These are phyloP conservation scores for Tipula helvola DNA, from an alignment of 2,888 invertebrate species.

Conservation along the genomic window DNA sequence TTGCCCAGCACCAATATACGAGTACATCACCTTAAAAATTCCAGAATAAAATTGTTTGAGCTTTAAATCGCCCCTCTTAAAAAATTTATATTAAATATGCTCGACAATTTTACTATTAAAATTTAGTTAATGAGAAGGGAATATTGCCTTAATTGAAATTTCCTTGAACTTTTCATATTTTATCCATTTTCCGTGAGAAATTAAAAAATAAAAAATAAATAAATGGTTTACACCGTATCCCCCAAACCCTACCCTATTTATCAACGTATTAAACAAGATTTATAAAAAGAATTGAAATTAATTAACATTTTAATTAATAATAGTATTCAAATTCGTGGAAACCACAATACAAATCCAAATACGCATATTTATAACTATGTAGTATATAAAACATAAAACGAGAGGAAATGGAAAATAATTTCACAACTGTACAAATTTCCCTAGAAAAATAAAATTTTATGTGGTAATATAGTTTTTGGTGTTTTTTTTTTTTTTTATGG, in stretches of 20 bases:
- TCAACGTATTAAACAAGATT: neutral
- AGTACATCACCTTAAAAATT: too few species aligned
- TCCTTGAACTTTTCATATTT: too few species aligned
- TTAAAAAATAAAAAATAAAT: too few species aligned
- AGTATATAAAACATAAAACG: neutral
- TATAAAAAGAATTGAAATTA: neutral
- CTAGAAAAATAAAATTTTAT: neutral
- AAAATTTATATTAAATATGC: too few species aligned
- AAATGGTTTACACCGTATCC: too few species aligned
- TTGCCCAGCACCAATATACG: too few species aligned
- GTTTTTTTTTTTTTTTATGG: neutral
- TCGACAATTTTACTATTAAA: too few species aligned
- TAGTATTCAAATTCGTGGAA: neutral
- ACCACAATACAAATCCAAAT: neutral
- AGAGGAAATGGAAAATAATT: neutral
- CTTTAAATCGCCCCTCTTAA: too few species aligned
- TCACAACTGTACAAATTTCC: neutral
- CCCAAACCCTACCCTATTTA: neutral
- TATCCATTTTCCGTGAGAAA: too few species aligned
- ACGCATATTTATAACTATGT: neutral
- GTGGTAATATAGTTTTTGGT: neutral
- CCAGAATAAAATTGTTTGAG: too few species aligned
- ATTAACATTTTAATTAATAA: neutral
- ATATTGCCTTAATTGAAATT: too few species aligned
- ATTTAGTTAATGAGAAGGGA: too few species aligned